phyloP scores from a whole-genome alignment of 2,888 invertebrate genomes.

The Melitaea athalia region DNA sequence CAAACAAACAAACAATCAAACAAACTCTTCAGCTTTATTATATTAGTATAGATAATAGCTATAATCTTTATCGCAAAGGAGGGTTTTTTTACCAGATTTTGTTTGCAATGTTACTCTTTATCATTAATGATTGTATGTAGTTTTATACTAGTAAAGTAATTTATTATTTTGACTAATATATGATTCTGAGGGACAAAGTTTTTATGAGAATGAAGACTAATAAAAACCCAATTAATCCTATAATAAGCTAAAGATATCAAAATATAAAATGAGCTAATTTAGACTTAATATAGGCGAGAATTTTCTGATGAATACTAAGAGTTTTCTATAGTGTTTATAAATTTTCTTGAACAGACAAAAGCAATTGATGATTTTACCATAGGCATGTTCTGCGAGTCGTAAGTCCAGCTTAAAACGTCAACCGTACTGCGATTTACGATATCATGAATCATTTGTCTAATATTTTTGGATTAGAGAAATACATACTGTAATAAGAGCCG shows the following conservation, averaged over 20 bases:
- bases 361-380: slow-evolving; percentile 21
- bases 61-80: no score
- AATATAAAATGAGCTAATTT: background rate
- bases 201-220: no score
- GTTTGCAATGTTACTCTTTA: no score
- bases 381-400: slow-evolving; percentile 25
- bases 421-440: slow-evolving; percentile 31
- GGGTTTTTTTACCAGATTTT: no score
- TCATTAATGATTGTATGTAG: no score
- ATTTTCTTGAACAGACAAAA: slow-evolving; percentile 16
- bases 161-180: no score
- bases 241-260: background rate
- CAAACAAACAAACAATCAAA: no score
- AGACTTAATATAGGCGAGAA: background rate
- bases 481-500: slow-evolving; percentile 16
- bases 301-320: background rate
- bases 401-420: slow-evolving; percentile 34
- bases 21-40: no score
- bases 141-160: no score
- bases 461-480: slow-evolving; percentile 30
- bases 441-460: slow-evolving; percentile 33
- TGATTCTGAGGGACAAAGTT: no score
- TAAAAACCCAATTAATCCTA: no score
- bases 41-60: no score
- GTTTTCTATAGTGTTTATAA: background rate